Base-by-base conservation (phyloP, 2,113 vertebrate species). In the Oxygymnocypris stewartii region DNA sequence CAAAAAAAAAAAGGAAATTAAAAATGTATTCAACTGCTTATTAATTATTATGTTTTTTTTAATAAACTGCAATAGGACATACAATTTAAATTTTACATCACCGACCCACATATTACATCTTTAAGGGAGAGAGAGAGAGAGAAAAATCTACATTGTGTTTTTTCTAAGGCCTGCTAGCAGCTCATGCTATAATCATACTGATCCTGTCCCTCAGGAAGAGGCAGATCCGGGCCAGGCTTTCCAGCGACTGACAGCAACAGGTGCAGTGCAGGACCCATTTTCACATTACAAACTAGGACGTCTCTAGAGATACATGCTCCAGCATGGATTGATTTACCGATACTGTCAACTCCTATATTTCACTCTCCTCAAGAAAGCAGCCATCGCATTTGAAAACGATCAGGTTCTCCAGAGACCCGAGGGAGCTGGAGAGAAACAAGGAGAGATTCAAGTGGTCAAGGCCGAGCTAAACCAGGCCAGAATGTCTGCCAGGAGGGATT, bases 341-440 rank as follows among this genome's bases (percentile, higher is more conserved):
- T 37, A 51, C 81, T 71, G 81, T 82, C 81, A 67, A 82, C 61
- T 71, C 63, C 61, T 71, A 82, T 82, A 82, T 54, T 82, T 82
- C 63, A 82, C 12, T 71, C 65, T 69, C 81, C 42, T 65, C 18
- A n/a, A 37, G 81, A 71, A 82, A 71, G 16, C 81, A 16, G 63
- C 47, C 63, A 54, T 78, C 76, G 4, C 49, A 78, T 51, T 54
- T 1, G 49, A 78, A 78, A 78, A 76, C 28, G 25, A 78, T 35
- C 63, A 31, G n/a, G 42, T 35, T 71, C 65, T 82, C 81, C 59
- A 44, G 79, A 82, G 59, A 82, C 40, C 25, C 0, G 74, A 28
- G 42, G 76, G 59, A 65, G 76, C 16, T 6, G 18, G 2, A 51
- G 51, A 79, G 79, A 47, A 82, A 82, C 79, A 82, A 18, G 59